phyloP scores from a whole-genome alignment of 2,797 vertebrate species.

The Urosaurus nigricauda region DNA sequence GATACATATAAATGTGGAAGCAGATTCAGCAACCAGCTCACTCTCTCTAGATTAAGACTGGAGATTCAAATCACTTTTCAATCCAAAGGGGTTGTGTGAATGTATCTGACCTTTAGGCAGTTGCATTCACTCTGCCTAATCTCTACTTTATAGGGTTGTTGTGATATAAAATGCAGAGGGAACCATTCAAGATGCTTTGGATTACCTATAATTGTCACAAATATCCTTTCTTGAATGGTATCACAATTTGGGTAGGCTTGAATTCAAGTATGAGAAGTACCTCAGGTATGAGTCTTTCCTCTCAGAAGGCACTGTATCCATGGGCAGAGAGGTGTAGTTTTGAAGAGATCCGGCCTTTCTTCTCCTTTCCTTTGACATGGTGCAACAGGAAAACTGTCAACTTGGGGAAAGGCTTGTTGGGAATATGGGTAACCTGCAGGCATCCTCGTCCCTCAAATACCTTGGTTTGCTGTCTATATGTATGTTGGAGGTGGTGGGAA shows the following conservation, averaged over 20 bases:
- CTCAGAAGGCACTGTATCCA: not conserved
- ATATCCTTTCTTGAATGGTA: too few species aligned
- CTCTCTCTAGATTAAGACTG: not conserved
- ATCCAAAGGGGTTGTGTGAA: not conserved
- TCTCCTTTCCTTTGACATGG: not conserved
- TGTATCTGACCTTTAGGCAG: not conserved
- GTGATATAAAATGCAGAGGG: too few species aligned
- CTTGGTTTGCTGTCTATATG: not conserved
- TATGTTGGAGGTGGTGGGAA: not conserved
- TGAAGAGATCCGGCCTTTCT: not conserved
- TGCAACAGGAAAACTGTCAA: not conserved
- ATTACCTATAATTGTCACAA: too few species aligned
- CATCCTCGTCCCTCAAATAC: not conserved
- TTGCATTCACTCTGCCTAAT: not conserved
- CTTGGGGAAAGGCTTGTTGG: too few species aligned
- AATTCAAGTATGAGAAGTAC: not conserved
- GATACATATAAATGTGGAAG: too few species aligned
- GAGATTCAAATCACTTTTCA: not conserved
- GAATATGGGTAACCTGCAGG: not conserved
- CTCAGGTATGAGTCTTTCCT: not conserved
- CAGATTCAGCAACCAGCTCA: too few species aligned
- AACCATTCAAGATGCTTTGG: too few species aligned
- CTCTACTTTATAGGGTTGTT: not conserved
- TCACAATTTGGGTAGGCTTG: not conserved
- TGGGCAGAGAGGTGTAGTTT: not conserved